Base-by-base conservation (phyloP, 2,888 invertebrate genomes). In the Perithous albicinctus region DNA sequence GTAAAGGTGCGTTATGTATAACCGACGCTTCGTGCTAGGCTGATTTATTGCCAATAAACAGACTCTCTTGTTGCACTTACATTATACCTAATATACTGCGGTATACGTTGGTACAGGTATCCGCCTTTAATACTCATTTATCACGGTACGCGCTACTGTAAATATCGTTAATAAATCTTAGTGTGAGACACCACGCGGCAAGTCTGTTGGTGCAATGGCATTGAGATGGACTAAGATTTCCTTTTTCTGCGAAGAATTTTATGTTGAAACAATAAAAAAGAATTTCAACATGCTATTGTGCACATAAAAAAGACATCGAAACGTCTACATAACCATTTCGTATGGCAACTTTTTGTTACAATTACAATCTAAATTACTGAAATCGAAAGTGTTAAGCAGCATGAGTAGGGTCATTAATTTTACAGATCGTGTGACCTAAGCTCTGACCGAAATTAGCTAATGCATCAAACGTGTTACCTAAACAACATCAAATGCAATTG, bases 41-140 rank as follows among this genome's bases (percentile, higher is more conserved):
- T 75, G 56, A 75, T 75, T 66, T 75, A 66, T 75, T 18, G 74
- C 54, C 74, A 26, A 64, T 75, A 66, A 54, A 64, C 63, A 64
- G 64, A 64, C 63, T 51, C 29, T 64, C 54, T 75, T 75, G 74
- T 66, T 75, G 29, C 56, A 41, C 54, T 41, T 43, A 35, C 15
- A 48, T 26, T 51, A 63, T 63, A 61, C 29, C 35, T 41, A 23
- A 51, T 73, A 51, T 12, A 63, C 46, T 7, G 32, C 15, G 20
- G 61, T 43, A 43, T 29, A 20, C 18, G 12, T n/a, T 6, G 46
- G 41, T 32, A 48, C 43, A 61, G 46, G 32, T 46, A 72, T 46
- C 15, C 38, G 26, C 20, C 32, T 23, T 15, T 32, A 7, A 10
- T 2, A 46, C 48, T 73, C 43, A 73, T 73, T 73, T 48, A 29